Conservation (phyloP, 1,140 invertebrate genomes). For the Leptonema lineaticorne region DNA sequence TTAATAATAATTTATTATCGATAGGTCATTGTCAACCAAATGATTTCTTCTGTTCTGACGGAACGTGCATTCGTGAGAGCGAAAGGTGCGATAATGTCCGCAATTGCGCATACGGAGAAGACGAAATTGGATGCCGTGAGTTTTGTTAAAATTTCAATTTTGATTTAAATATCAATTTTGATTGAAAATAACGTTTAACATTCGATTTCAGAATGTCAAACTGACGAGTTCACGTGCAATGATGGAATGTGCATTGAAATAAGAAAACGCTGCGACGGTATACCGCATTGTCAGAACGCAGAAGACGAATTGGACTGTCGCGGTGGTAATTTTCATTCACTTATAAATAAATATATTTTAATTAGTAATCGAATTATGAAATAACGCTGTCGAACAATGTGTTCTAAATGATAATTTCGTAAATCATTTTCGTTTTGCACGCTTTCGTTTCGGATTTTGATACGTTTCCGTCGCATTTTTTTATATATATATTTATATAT, state of each 20-base stretch:
- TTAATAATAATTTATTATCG: neutral
- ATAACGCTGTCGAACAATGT: no score
- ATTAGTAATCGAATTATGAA: no score
- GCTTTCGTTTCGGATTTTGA: no score
- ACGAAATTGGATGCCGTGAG: slow-evolving; percentile 66
- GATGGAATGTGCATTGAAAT: slow-evolving; percentile 70
- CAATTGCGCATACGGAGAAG: slow-evolving; percentile 72
- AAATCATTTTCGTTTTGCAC: no score
- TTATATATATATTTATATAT: no score
- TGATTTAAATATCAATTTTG: neutral
- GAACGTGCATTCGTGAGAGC: slow-evolving; percentile 64
- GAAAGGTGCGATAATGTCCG: slow-evolving; percentile 65
- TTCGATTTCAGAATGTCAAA: slow-evolving; percentile 44
- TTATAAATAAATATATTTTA: no score
- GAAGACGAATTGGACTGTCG: slow-evolving; percentile 77
- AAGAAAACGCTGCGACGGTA: slow-evolving; percentile 72
- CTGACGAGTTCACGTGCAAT: slow-evolving; percentile 48
- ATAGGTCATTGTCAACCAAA: neutral
- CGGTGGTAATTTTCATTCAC: slow-evolving; percentile 5
- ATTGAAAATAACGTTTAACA: neutral
- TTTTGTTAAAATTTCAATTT: slow-evolving; percentile 10
- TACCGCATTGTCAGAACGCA: slow-evolving; percentile 71
- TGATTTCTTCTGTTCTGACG: slow-evolving; percentile 64
- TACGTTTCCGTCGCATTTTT: no score
- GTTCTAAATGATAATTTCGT: no score